Percentiles rank a stretch among this genome's conserved stretches.
These are phyloP conservation scores for Zaprionus vittiger DNA, from an alignment of 1,140 invertebrate species.

Conservation along the genomic window DNA sequence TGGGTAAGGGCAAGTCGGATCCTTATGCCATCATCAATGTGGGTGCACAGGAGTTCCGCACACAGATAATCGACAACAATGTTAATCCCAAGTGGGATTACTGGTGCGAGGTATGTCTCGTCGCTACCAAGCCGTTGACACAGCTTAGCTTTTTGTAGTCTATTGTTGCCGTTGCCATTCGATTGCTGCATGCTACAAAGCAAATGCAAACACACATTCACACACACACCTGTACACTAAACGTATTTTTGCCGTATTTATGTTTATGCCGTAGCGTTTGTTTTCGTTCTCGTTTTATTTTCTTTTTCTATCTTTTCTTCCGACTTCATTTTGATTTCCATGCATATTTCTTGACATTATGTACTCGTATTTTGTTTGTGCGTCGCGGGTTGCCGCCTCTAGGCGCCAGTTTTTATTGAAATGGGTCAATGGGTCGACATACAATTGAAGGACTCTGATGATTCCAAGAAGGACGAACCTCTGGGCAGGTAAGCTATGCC, in stretches of 20 bases:
- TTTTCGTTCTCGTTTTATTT: slow-evolving; percentile 52
- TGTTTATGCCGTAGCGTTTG: slow-evolving; percentile 48
- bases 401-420: slow-evolving; percentile 81
- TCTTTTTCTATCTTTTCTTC: slow-evolving; percentile 45
- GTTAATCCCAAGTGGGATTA: slow-evolving; percentile 97
- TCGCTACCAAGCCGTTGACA: slow-evolving; percentile 12
- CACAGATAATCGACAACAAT: slow-evolving; percentile 94
- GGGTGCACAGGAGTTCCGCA: slow-evolving; percentile 94
- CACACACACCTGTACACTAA: slow-evolving; percentile 28
- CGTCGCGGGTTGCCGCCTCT: slow-evolving; percentile 46
- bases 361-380: slow-evolving; percentile 57
- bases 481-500: slow-evolving; percentile 89
- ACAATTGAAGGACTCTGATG: slow-evolving; percentile 93
- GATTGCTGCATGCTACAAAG: slow-evolving; percentile 71
- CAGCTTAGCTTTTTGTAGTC: slow-evolving; percentile 63
- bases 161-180: slow-evolving; percentile 56
- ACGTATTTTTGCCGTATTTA: slow-evolving; percentile 14
- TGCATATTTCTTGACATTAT: slow-evolving; percentile 57
- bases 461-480: slow-evolving; percentile 92
- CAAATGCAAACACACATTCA: slow-evolving; percentile 22
- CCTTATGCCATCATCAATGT: slow-evolving; percentile 95
- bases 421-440: slow-evolving; percentile 91
- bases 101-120: slow-evolving; percentile 93
- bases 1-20: slow-evolving; percentile 98
- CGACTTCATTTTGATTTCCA: slow-evolving; percentile 48